These are phyloP conservation scores for Saturnia pavonia DNA, from an alignment of 2,888 invertebrate genomes.

Conservation along the genomic window DNA sequence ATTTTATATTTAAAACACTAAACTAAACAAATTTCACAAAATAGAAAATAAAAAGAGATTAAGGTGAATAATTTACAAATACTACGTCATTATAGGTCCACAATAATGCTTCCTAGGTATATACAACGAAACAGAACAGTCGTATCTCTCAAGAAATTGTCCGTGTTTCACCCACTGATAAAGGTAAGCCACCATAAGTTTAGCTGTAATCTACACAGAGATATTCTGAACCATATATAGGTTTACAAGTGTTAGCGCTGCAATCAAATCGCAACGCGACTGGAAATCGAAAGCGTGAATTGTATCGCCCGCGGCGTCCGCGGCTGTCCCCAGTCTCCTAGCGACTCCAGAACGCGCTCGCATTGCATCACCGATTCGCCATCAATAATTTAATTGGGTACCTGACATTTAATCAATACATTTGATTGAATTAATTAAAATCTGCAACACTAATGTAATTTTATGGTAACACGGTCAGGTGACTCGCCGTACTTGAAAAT, in stretches of 20 bases:
- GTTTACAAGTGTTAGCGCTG: slow-evolving; percentile 49
- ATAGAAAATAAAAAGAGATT: neutral
- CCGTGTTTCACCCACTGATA: neutral
- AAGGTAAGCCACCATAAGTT: neutral
- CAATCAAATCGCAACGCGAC: slow-evolving; percentile 57
- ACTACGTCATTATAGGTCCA: neutral
- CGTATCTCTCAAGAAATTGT: neutral
- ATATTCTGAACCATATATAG: slow-evolving; percentile 42
- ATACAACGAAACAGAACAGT: neutral
- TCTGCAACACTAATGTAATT: slow-evolving; percentile 64
- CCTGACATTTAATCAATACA: slow-evolving; percentile 77
- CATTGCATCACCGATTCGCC: slow-evolving; percentile 51
- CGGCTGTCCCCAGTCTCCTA: slow-evolving; percentile 28
- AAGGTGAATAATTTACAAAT: neutral
- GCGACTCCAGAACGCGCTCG: slow-evolving; percentile 47
- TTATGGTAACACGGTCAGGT: slow-evolving; percentile 47
- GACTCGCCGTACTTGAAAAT: slow-evolving; percentile 32
- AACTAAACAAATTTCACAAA: neutral
- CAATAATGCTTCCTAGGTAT: neutral
- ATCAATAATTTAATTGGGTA: slow-evolving; percentile 75
- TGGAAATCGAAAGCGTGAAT: slow-evolving; percentile 58
- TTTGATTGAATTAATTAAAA: slow-evolving; percentile 75
- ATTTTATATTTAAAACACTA: neutral
- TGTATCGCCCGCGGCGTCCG: slow-evolving; percentile 48
- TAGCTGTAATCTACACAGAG: slow-evolving; percentile 8